Percentiles rank a stretch among this genome's conserved stretches.
Conservation (phyloP, 2,888 invertebrate genomes). For the Clivina fossor region DNA sequence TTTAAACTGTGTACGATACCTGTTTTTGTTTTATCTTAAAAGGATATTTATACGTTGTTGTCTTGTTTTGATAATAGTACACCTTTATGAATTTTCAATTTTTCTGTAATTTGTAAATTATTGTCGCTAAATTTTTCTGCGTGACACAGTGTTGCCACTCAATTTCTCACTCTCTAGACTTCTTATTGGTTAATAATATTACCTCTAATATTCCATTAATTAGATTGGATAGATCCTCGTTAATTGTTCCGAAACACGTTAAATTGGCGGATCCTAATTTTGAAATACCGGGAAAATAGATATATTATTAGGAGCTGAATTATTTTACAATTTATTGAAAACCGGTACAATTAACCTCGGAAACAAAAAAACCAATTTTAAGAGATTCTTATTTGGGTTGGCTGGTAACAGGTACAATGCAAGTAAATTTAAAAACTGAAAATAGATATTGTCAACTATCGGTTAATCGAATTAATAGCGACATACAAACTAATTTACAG, state of each 20-base stretch:
- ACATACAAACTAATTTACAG: neutral
- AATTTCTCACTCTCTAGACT: no score
- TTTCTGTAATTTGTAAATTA: no score
- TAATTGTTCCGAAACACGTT: slow-evolving; percentile 4
- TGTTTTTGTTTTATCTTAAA: no score
- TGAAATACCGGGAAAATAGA: slow-evolving; percentile 8
- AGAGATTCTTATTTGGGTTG: slow-evolving; percentile 31
- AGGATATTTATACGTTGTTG: no score
- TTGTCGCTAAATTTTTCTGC: no score
- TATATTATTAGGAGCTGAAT: slow-evolving; percentile 19
- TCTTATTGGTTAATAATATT: no score
- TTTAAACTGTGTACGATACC: no score
- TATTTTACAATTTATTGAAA: slow-evolving; percentile 31
- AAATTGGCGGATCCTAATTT: slow-evolving; percentile 6
- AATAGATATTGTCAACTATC: slow-evolving; percentile 1
- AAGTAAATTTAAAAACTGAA: neutral
- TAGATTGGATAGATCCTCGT: no score
- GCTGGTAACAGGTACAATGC: slow-evolving; percentile 30
- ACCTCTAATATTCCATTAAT: no score
- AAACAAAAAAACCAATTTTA: neutral
- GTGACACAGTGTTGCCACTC: no score
- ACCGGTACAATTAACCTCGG: slow-evolving; percentile 20
- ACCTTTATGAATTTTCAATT: no score
- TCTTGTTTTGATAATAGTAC: no score
- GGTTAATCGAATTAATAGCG: neutral